Evolutionary conservation across 1,140 invertebrate genomes (phyloP), one percentile per base, ranked within the genome.

Genomic region (Drosophila bocqueti): DNA sequence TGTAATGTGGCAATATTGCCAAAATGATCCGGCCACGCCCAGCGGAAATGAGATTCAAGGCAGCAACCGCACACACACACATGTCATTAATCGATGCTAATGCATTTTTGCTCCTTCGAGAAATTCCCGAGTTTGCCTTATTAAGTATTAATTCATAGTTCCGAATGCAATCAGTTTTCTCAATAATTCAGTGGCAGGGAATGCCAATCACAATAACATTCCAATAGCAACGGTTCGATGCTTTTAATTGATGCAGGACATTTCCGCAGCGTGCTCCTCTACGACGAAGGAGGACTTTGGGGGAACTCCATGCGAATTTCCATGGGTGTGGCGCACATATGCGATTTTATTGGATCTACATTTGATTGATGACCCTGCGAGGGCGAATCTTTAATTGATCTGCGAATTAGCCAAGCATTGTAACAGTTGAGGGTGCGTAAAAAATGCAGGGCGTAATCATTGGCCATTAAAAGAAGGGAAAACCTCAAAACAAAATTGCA

Each of bases 151-250:
- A 79, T 76, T 80, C 73, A 47, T 65, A 77, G 65, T 67, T 81
- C 76, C 79, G 61, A 50, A 29, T 84, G 73, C 85, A 87, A 87
- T 87, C 87, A 79, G 85, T 81, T 89, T 69, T 54, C 38, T 90
- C 76, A 84, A 81, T 89, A 87, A 90, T 84, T 90, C 50, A 66
- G 52, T 21, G 21, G 21, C 24, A 7, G 26, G 42, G 46, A 26
- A 11, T 29, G 49, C 24, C 42, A 59, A 72, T 59, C 59, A 36
- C 64, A 72, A 71, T 72, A 69, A 47, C 43, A 58, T 69, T 69
- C 65, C 68, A 69, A 58, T 69, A 50, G 63, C 52, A 43, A 68
- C 40, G 49, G 24, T 71, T 13, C 49, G 67, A 24, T 55, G 63
- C 64, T 21, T 46, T 68, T 71, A 68, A 71, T 71, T 55, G 67